Evolutionary conservation across 2,113 vertebrate genomes (phyloP).

Genomic region (Dromiciops gliroides): DNA sequence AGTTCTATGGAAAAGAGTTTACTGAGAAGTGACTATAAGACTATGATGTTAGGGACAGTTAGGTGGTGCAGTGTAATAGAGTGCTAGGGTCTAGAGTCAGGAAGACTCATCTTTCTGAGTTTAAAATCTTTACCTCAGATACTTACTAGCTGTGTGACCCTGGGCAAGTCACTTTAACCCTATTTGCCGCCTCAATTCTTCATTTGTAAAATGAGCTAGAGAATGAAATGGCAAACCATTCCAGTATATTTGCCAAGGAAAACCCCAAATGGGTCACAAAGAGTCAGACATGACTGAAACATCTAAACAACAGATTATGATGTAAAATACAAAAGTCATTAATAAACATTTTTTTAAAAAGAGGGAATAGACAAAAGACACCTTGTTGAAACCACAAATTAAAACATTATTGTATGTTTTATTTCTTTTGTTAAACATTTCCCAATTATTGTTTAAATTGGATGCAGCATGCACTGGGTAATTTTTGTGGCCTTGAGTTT

Average conservation of each 20-base stretch:
- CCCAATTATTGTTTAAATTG: neutral
- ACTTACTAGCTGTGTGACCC: neutral
- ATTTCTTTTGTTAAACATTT: neutral
- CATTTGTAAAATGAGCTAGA: neutral
- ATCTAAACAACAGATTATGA: neutral
- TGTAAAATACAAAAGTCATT: neutral
- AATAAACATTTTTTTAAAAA: neutral
- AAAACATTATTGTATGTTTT: neutral
- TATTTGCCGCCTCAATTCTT: slow-evolving; percentile 44
- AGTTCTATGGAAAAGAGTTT: neutral
- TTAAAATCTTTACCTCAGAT: neutral
- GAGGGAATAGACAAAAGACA: neutral
- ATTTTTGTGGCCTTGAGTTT: neutral
- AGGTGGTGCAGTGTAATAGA: neutral
- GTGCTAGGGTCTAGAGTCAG: neutral
- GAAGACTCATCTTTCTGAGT: slow-evolving; percentile 3
- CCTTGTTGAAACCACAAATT: neutral
- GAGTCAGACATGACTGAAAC: neutral
- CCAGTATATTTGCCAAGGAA: neutral
- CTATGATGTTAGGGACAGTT: neutral
- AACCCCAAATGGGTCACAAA: neutral
- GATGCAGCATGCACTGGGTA: neutral
- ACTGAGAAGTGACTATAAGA: neutral
- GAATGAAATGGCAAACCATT: neutral
- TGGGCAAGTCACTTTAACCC: neutral